Conservation (phyloP, 1,140 invertebrate genomes). For the Eumaeus atala region DNA sequence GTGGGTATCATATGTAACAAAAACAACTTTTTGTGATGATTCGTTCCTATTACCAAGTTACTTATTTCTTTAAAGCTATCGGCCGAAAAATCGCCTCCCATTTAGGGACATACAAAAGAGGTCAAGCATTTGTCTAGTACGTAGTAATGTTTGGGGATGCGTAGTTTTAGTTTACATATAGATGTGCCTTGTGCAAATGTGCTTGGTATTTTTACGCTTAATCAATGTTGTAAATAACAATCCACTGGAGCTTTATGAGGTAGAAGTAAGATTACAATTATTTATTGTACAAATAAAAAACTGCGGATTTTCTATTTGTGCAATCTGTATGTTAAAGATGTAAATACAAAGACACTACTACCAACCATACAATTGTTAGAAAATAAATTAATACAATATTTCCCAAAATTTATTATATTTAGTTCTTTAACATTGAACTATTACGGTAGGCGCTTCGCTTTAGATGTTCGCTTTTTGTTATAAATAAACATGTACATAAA, state of each 20-base stretch:
- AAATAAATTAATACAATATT: too few species aligned
- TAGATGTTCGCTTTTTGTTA: background rate
- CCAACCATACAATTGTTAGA: too few species aligned
- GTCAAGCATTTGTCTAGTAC: constrained; percentile 1
- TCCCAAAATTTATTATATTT: background rate
- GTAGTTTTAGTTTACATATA: background rate
- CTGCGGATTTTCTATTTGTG: too few species aligned
- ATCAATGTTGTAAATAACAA: background rate
- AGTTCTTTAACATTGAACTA: background rate
- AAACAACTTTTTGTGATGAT: too few species aligned
- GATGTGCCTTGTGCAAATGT: constrained; percentile 1
- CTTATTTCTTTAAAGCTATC: background rate
- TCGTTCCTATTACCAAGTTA: too few species aligned
- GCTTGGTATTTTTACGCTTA: constrained; percentile 1
- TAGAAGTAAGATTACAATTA: background rate
- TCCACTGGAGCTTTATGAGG: background rate
- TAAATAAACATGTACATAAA: background rate
- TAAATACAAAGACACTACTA: background rate
- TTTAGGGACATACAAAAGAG: background rate
- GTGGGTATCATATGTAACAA: too few species aligned
- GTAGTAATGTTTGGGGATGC: background rate
- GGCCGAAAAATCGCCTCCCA: too few species aligned
- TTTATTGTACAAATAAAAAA: background rate
- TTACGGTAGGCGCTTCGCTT: background rate
- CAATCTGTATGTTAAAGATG: too few species aligned